Evolutionary conservation across 2,888 invertebrate species (phyloP), one percentile per base, ranked within the genome.

Genomic region (Thereva nobilitata): DNA sequence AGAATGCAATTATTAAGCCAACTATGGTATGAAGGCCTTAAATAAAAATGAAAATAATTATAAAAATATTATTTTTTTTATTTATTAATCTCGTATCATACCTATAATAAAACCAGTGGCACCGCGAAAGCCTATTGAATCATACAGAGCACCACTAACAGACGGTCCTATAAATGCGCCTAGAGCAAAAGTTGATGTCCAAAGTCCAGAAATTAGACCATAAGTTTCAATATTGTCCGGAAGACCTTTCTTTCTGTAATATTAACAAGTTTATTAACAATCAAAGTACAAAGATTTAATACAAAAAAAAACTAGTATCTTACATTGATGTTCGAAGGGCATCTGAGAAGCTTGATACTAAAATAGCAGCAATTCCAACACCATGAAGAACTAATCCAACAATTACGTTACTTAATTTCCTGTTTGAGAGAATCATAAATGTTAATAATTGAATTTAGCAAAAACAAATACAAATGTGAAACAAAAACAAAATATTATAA

Each of bases 181-280:
- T 7, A 95, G 82, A 0, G 95, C 93, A 75, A 95, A 94, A 0
- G 91, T 88, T 1, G 93, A 93, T 1, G 95, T 94, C 90, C 94
- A 95, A 74, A 95, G 84, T 0, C 94, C 95, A 0, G 95, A 93
- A 6, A 95, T 90, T 44, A 95, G 82, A 0, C 95, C 95, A 76
- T 93, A 95, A 0, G 95, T 95, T 75, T 93, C 91, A 71, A 95
- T 84, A 69, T 89, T 90, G 78, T 95, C 92, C 0, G 92, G 89
- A 72, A 93, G 88, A 1, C 92, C 92, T 72, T 86, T 84, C 0
- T 84, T 83, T 73, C 91, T 91, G 79, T 7, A 56, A 40, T 10
- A 6, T 10, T 23, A 56, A 44, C 37, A 37, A 40, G 44, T 53
- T 56, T 12, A 55, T 9, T 41, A 37, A 12, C 44, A 57, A 10